Evolutionary conservation across 2,888 invertebrate species (phyloP).

Genomic region (Temnothorax rugatulus): DNA sequence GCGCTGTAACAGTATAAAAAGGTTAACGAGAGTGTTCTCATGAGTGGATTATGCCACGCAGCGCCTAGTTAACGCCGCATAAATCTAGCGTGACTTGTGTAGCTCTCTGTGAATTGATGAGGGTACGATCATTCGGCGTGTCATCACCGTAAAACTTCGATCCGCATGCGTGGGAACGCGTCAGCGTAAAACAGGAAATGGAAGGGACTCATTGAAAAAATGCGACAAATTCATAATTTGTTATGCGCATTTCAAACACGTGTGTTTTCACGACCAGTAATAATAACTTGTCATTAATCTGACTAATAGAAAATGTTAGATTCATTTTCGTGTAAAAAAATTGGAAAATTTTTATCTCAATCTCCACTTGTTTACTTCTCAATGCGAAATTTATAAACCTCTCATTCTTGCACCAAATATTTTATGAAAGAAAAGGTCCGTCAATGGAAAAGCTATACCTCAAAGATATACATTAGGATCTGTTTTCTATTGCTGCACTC

Average conservation of each 20-base stretch:
- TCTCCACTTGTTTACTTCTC: background rate
- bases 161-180: constrained; percentile 11
- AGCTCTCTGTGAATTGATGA: constrained; percentile 33
- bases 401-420: background rate
- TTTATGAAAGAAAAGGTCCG: background rate
- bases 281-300: background rate
- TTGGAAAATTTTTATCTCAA: background rate
- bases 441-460: background rate
- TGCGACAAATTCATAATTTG: background rate
- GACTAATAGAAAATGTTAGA: background rate
- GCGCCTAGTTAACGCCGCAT: constrained; percentile 44
- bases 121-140: constrained; percentile 30
- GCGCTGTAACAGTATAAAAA: constrained; percentile 22
- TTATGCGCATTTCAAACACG: background rate
- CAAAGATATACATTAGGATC: background rate
- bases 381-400: background rate
- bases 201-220: background rate
- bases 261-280: background rate
- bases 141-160: constrained; percentile 28
- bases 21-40: constrained; percentile 56
- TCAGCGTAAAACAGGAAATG: background rate
- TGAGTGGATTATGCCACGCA: constrained; percentile 43
- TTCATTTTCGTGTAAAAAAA: background rate
- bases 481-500: too few relatives aligned
- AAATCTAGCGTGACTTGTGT: constrained; percentile 33